Evolutionary conservation across 2,797 vertebrate genomes (phyloP), one percentile per base, ranked within the genome.

Genomic region (Mormyrops attenuatus): DNA sequence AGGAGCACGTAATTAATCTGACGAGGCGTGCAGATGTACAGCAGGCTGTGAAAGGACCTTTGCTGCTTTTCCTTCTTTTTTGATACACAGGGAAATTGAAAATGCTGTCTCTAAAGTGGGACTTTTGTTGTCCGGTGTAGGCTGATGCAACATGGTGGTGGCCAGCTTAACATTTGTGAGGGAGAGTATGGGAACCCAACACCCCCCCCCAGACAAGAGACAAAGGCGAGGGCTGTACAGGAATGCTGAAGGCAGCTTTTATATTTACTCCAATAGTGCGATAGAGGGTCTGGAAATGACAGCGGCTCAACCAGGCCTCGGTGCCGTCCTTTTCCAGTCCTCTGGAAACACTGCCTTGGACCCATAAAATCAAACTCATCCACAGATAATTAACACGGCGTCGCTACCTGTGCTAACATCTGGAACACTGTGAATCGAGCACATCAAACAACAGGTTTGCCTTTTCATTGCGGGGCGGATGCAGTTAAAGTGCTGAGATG

Each of bases 371-470:
- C 82, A 90, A 91, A 93, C 94, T 95, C 91, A 92, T 93, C 90
- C 89, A 73, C 90, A 89, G 92, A 92, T 95, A 95, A 95, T 96
- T 95, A 93, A 90, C 89, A 84, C 44, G 90, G 90, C 90, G 93
- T 87, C 5, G 1, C 85, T 66, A 93, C 93, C 94, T 94, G 92
- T 91, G 91, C 94, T 94, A 95, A 96, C 95, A 93, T 91, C 90
- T 88, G 88, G 90, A 50, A 84, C 22, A 6, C 77, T 66, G 30
- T 69, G 57, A 53, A 47, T 85, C 57, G 44, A 17, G 6, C 55
- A 30, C 77, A 9, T 90, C 86, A 89, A 90, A 90, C 89, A 88
- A 91, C 86, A 87, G 77, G 85, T 73, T 91, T 88, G 92, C 91
- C 93, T 89, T 89, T 91, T 92, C 89, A 91, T 26, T 77, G 92